These are phyloP conservation scores for Pangasianodon hypophthalmus DNA, from an alignment of 2,113 vertebrate species.

Conservation along the genomic window DNA sequence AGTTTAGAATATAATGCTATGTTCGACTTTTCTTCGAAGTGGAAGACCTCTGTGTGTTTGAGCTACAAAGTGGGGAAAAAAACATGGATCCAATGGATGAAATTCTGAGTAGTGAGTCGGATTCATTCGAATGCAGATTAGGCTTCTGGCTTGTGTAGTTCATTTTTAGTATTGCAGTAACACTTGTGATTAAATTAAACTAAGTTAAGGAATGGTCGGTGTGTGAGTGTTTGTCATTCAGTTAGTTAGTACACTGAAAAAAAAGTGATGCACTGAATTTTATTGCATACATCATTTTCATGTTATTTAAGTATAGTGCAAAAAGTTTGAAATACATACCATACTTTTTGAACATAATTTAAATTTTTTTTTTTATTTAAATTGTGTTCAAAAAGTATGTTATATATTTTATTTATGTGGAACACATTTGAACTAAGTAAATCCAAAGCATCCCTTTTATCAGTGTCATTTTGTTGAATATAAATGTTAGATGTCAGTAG, in stretches of 20 bases:
- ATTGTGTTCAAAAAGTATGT: no score
- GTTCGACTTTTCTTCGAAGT: neutral
- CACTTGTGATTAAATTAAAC: neutral
- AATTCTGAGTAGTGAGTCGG: neutral
- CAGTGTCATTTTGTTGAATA: no score
- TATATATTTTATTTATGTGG: neutral
- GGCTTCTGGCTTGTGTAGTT: no score
- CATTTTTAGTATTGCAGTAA: neutral
- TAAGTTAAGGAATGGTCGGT: neutral
- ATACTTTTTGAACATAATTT: no score
- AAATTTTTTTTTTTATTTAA: no score
- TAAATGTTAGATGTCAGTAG: neutral
- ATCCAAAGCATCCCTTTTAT: neutral
- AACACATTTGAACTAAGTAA: neutral
- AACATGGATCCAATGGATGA: neutral
- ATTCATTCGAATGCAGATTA: neutral
- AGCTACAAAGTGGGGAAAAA: neutral
- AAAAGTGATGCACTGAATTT: neutral
- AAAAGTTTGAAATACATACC: no score
- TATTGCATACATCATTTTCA: neutral
- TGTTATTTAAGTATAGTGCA: neutral
- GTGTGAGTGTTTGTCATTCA: neutral
- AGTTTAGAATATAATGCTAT: neutral
- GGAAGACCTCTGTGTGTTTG: neutral
- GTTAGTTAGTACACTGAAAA: no score